These are phyloP conservation scores for Copsychus sechellarum DNA, from an alignment of 2,113 vertebrate species.

Conservation along the genomic window DNA sequence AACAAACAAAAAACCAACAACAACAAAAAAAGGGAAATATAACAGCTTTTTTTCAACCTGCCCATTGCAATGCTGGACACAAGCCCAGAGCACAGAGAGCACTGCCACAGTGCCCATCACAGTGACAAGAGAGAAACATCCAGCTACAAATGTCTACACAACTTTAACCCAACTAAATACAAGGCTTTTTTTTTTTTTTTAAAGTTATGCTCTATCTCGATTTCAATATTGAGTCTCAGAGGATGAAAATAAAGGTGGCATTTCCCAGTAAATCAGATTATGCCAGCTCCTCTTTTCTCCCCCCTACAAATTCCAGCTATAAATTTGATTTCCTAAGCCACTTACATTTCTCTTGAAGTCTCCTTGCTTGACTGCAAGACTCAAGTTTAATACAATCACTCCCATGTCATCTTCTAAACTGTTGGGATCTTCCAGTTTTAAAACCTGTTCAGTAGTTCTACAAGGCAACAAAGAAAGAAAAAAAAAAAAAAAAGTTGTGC, in stretches of 20 bases:
- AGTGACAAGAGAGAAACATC: neutral
- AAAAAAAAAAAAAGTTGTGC: neutral
- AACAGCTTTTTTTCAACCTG: neutral
- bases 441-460: constrained; percentile 83
- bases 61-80: neutral
- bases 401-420: constrained; percentile 94
- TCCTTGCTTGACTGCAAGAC: constrained; percentile 84
- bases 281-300: neutral
- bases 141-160: neutral
- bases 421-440: constrained; percentile 88
- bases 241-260: constrained; percentile 23
- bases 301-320: neutral
- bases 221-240: neutral
- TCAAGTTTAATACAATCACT: constrained; percentile 84
- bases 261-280: constrained; percentile 30
- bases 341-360: constrained; percentile 88
- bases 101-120: neutral
- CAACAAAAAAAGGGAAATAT: neutral
- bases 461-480: neutral
- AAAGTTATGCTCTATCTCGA: neutral
- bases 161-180: neutral
- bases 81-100: neutral
- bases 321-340: constrained; percentile 24
- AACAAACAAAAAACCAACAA: too few species aligned
- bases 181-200: neutral